phyloP scores from a whole-genome alignment of 2,888 invertebrate species.

The Dione juno region DNA sequence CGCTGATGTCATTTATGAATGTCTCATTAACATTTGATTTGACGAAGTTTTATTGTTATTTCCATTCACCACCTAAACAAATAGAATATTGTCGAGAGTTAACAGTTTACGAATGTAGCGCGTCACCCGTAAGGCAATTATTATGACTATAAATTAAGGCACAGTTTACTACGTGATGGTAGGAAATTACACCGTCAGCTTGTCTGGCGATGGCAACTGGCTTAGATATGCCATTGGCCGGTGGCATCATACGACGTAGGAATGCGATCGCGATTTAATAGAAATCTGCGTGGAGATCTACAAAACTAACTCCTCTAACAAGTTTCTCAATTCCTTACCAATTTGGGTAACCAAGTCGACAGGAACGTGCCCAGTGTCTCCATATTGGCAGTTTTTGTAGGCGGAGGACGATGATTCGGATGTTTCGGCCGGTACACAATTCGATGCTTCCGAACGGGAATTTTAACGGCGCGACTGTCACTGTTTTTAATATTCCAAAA shows the following conservation, averaged over 20 bases:
- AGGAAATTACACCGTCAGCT: slow-evolving; percentile 47
- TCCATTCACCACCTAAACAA: slow-evolving; percentile 21
- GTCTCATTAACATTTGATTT: slow-evolving; percentile 7
- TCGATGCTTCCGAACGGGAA: slow-evolving; percentile 56
- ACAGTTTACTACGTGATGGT: slow-evolving; percentile 3
- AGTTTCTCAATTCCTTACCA: slow-evolving; percentile 76
- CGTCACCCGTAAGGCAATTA: not conserved
- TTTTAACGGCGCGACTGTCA: slow-evolving; percentile 59
- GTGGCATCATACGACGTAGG: slow-evolving; percentile 49
- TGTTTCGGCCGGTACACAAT: slow-evolving; percentile 40
- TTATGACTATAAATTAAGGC: not conserved
- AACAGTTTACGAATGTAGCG: not conserved
- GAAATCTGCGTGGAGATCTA: slow-evolving; percentile 63
- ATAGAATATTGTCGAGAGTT: slow-evolving; percentile 11
- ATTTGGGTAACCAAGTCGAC: slow-evolving; percentile 61
- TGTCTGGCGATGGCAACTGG: slow-evolving; percentile 55
- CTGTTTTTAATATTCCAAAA: slow-evolving; percentile 63
- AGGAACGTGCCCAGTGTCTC: slow-evolving; percentile 57
- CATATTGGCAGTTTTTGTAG: slow-evolving; percentile 43
- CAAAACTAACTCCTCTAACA: slow-evolving; percentile 70
- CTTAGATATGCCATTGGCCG: slow-evolving; percentile 54
- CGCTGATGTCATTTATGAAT: not conserved
- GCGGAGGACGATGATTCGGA: slow-evolving; percentile 27
- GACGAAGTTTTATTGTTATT: slow-evolving; percentile 11
- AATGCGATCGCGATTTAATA: slow-evolving; percentile 56